phyloP scores from a whole-genome alignment of 1,140 invertebrate species.

The Chironomus striatipennis region DNA sequence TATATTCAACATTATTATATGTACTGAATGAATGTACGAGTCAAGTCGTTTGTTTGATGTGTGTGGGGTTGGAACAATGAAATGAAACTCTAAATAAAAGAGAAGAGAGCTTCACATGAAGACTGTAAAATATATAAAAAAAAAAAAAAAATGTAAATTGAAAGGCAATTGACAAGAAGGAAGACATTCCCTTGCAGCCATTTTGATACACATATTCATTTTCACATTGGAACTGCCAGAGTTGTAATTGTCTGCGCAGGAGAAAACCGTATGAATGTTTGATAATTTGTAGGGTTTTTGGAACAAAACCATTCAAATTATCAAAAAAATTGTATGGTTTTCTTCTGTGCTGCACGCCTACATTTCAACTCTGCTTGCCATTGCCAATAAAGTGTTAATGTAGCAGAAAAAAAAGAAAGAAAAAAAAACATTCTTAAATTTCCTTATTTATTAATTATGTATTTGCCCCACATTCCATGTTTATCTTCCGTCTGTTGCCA shows the following conservation, averaged over 20 bases:
- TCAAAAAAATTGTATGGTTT: too few relatives aligned
- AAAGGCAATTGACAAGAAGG: not conserved
- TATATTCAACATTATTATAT: too few relatives aligned
- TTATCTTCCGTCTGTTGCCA: conserved; percentile 21
- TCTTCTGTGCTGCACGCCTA: too few relatives aligned
- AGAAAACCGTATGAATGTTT: too few relatives aligned
- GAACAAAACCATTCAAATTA: too few relatives aligned
- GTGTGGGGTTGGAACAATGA: not conserved
- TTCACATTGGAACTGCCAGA: too few relatives aligned
- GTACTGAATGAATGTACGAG: too few relatives aligned
- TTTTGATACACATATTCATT: not conserved
- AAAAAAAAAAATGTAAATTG: not conserved
- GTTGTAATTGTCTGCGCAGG: too few relatives aligned
- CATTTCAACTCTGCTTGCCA: too few relatives aligned
- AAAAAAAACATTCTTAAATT: not conserved
- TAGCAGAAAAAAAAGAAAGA: not conserved
- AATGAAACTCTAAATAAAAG: not conserved
- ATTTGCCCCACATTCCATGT: not conserved
- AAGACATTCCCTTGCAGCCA: not conserved
- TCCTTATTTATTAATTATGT: not conserved
- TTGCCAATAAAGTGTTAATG: not conserved
- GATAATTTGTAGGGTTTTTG: too few relatives aligned
- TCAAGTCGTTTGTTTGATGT: not conserved
- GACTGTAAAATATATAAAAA: not conserved
- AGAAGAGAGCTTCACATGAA: conserved; percentile 4